Evolutionary conservation across 1,140 invertebrate genomes (phyloP).

Genomic region (Drosophila varians): DNA sequence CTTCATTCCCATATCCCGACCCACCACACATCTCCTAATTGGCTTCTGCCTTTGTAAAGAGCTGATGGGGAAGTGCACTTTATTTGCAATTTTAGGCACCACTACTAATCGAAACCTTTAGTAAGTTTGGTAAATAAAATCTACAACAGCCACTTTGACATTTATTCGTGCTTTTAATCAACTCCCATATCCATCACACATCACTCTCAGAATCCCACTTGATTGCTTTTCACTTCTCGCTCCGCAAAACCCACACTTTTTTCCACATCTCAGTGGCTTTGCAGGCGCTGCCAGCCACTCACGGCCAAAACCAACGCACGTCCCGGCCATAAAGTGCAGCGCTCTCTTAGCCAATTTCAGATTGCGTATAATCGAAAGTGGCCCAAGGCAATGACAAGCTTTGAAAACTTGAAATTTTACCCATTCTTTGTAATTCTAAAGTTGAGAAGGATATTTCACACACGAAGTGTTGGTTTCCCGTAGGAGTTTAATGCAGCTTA

Average conservation of each 20-base stretch:
- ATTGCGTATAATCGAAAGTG: slow-evolving; percentile 57
- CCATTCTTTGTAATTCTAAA: not conserved
- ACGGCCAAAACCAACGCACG: slow-evolving; percentile 38
- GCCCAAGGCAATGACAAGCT: slow-evolving; percentile 8
- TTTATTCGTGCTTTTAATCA: slow-evolving; percentile 16
- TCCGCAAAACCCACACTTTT: not conserved
- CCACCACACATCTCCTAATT: slow-evolving; percentile 19
- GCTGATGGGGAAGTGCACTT: not conserved
- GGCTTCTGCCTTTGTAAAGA: slow-evolving; percentile 5
- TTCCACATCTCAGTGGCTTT: not conserved
- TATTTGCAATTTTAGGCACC: too few species aligned
- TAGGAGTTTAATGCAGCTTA: not conserved
- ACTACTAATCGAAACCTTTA: too few species aligned
- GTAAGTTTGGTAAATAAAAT: not conserved
- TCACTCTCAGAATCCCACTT: slow-evolving; percentile 6
- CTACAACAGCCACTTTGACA: not conserved
- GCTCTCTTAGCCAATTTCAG: slow-evolving; percentile 49
- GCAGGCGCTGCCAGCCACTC: slow-evolving; percentile 25
- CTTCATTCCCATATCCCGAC: slow-evolving; percentile 10
- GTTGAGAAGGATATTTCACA: not conserved
- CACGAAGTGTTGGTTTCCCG: not conserved
- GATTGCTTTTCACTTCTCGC: slow-evolving; percentile 20
- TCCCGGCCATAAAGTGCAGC: slow-evolving; percentile 42
- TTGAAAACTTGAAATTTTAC: not conserved
- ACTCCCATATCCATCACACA: slow-evolving; percentile 4